Percentiles rank a stretch among this genome's conserved stretches.
phyloP scores from a whole-genome alignment of 1,140 invertebrate species.

The Subanguina moxae region DNA sequence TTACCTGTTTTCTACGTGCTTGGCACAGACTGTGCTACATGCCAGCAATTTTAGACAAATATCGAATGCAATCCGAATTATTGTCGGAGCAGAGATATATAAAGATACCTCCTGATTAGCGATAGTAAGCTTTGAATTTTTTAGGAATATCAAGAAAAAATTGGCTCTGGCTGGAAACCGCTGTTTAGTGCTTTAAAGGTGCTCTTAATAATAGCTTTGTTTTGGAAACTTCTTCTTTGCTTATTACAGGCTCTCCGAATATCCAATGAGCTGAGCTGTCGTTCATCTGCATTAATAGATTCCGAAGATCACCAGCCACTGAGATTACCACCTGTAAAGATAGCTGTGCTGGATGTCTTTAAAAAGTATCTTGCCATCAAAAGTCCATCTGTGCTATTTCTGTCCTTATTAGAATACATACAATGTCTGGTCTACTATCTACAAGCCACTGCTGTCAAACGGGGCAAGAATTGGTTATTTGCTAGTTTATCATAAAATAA shows the following conservation, averaged over 20 bases:
- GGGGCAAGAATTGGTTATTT: not conserved
- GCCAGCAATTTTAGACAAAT: no score
- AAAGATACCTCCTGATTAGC: no score
- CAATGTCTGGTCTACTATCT: conserved; percentile 32
- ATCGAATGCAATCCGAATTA: no score
- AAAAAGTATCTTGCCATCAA: conserved; percentile 20
- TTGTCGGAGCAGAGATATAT: no score
- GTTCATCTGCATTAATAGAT: not conserved
- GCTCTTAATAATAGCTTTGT: conserved; percentile 1
- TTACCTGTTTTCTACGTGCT: no score
- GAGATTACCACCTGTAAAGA: not conserved
- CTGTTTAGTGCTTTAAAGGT: conserved; percentile 33
- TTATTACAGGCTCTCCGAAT: not conserved
- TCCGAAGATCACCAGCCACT: conserved; percentile 3
- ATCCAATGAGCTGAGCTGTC: not conserved
- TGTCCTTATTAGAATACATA: conserved; percentile 23
- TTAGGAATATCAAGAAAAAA: not conserved
- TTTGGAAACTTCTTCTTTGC: not conserved
- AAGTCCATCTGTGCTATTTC: conserved; percentile 9
- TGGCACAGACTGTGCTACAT: no score
- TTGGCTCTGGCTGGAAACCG: conserved; percentile 31
- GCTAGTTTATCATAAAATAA: not conserved
- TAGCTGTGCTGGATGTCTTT: conserved; percentile 28
- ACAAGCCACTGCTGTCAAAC: conserved; percentile 16
- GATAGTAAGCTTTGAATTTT: no score